These are phyloP conservation scores for Otus scops DNA, from an alignment of 2,797 vertebrate species.

Conservation along the genomic window DNA sequence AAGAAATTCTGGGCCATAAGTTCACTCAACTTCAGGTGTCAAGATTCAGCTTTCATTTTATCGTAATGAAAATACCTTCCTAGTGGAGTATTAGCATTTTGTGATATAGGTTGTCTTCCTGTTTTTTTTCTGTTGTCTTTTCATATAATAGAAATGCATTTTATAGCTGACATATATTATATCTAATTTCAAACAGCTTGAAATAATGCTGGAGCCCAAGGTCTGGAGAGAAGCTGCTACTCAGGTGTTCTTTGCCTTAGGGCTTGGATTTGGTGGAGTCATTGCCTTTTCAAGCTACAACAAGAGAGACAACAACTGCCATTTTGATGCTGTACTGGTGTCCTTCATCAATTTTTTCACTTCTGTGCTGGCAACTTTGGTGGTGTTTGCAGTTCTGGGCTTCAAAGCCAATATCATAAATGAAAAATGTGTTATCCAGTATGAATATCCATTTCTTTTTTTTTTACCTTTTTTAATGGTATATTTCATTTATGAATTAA, in stretches of 20 bases:
- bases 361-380: slow-evolving; percentile 94
- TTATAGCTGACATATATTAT: slow-evolving; percentile 66
- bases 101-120: slow-evolving; percentile 9
- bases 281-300: slow-evolving; percentile 99
- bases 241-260: slow-evolving; percentile 97
- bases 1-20: not conserved
- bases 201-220: slow-evolving; percentile 95
- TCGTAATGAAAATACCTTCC: not conserved
- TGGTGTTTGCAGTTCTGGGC: slow-evolving; percentile 96
- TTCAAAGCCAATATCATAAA: slow-evolving; percentile 97
- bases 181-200: slow-evolving; percentile 85
- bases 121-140: slow-evolving; percentile 27
- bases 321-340: slow-evolving; percentile 96
- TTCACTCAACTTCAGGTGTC: not conserved
- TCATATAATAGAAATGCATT: slow-evolving; percentile 54
- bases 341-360: slow-evolving; percentile 98
- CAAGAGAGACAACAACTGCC: slow-evolving; percentile 98
- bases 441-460: slow-evolving; percentile 65
- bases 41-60: not conserved
- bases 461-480: not conserved
- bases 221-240: slow-evolving; percentile 97
- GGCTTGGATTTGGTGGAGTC: slow-evolving; percentile 95
- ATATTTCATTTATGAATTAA: slow-evolving; percentile 2
- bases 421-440: slow-evolving; percentile 85
- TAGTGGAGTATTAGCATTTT: not conserved